Evolutionary conservation across 1,140 invertebrate species (phyloP).

Genomic region (Augochlora pura): DNA sequence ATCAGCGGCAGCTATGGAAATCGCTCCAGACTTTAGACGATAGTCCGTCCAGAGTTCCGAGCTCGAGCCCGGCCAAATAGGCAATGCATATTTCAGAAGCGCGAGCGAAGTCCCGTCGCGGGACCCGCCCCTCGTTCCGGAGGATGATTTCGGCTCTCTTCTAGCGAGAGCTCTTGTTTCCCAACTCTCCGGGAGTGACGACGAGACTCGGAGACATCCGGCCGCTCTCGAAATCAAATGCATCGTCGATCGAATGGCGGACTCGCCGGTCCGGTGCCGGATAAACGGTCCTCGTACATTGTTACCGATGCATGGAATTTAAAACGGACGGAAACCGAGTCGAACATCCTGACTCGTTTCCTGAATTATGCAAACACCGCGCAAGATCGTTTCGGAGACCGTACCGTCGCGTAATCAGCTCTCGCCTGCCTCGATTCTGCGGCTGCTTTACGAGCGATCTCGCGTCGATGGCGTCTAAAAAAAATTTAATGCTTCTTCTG

Average conservation of each 20-base stretch:
- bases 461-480: no score
- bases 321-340: conserved; percentile 3
- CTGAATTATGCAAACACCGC: conserved; percentile 3
- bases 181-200: no score
- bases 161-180: no score
- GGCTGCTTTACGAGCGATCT: background rate
- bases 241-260: background rate
- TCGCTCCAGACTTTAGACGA: conserved; percentile 34
- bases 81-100: conserved; percentile 77
- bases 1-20: conserved; percentile 69
- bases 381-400: background rate
- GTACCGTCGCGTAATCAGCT: background rate
- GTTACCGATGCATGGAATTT: conserved; percentile 34
- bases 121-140: background rate
- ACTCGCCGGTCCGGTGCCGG: background rate
- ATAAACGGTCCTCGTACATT: conserved; percentile 16
- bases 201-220: background rate
- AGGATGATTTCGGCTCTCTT: conserved; percentile 3
- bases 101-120: conserved; percentile 49
- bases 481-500: no score
- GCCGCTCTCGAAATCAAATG: background rate
- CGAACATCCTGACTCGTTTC: background rate
- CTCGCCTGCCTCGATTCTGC: background rate
- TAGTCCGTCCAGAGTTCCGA: conserved; percentile 61
- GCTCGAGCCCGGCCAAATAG: conserved; percentile 61